phyloP scores from a whole-genome alignment of 2,113 vertebrate genomes.

The Apistogramma diplotaenia region DNA sequence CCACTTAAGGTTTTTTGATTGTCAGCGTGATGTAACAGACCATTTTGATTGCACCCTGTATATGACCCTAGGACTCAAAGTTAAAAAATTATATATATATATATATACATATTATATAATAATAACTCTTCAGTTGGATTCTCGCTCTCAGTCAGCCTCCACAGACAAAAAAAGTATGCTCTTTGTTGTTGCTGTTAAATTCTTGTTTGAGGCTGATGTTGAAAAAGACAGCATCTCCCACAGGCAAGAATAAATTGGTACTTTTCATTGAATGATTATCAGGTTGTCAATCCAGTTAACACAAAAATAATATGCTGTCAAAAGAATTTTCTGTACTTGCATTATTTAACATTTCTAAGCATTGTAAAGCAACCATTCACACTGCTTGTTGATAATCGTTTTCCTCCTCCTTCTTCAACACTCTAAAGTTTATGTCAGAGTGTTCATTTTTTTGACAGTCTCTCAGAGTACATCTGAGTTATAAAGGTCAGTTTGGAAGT shows the following conservation, averaged over 20 bases:
- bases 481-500: constrained; percentile 73
- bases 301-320: constrained; percentile 65
- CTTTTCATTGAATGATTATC: constrained; percentile 65
- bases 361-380: constrained; percentile 33
- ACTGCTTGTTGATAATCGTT: constrained; percentile 16
- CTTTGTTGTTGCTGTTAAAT: constrained; percentile 42
- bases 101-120: background rate
- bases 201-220: constrained; percentile 41
- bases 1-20: background rate
- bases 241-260: constrained; percentile 55
- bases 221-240: constrained; percentile 54
- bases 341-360: constrained; percentile 57
- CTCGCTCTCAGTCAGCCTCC: constrained; percentile 4
- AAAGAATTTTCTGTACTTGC: constrained; percentile 15
- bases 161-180: constrained; percentile 13
- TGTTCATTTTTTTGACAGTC: constrained; percentile 60
- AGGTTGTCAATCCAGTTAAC: constrained; percentile 65
- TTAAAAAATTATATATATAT: background rate
- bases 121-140: constrained; percentile 20
- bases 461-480: constrained; percentile 55
- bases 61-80: background rate
- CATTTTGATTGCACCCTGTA: background rate
- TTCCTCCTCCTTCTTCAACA: constrained; percentile 7
- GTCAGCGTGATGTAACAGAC: background rate
- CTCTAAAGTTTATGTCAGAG: constrained; percentile 41